Evolutionary conservation across 2,113 vertebrate genomes (phyloP).

Genomic region (Scomber scombrus): DNA sequence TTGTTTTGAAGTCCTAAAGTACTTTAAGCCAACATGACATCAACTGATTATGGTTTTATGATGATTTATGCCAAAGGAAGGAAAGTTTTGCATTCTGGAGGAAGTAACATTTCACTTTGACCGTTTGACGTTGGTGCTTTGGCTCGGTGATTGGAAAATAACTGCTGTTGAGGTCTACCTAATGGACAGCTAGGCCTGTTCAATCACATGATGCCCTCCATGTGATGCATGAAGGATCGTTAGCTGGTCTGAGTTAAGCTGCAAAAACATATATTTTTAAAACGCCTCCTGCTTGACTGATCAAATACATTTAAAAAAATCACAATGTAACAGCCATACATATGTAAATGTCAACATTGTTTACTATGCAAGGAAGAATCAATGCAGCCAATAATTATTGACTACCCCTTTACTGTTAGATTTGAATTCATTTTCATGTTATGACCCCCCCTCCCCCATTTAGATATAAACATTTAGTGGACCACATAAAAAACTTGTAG

Average conservation of each 20-base stretch:
- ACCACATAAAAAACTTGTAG: too few species aligned
- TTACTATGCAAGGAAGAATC: background rate
- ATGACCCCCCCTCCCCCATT: background rate
- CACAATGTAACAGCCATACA: background rate
- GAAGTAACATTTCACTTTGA: slow-evolving; percentile 47
- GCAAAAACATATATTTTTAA: background rate
- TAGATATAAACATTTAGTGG: slow-evolving; percentile 2
- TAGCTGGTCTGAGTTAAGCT: background rate
- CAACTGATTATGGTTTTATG: slow-evolving; percentile 58
- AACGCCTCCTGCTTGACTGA: background rate
- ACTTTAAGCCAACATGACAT: slow-evolving; percentile 53
- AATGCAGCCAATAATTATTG: slow-evolving; percentile 18
- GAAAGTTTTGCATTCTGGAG: slow-evolving; percentile 13
- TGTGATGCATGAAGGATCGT: slow-evolving; percentile 3
- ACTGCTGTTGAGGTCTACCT: slow-evolving; percentile 14
- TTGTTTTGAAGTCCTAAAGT: slow-evolving; percentile 52
- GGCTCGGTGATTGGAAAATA: slow-evolving; percentile 39
- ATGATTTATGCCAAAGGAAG: slow-evolving; percentile 40
- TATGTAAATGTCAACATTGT: slow-evolving; percentile 5
- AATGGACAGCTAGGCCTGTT: slow-evolving; percentile 16
- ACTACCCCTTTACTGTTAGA: background rate
- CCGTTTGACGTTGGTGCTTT: slow-evolving; percentile 3
- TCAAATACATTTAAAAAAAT: background rate
- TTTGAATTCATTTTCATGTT: background rate
- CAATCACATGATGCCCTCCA: slow-evolving; percentile 23